These are phyloP conservation scores for Leptinotarsa juncta DNA, from an alignment of 2,888 invertebrate genomes.

Conservation along the genomic window DNA sequence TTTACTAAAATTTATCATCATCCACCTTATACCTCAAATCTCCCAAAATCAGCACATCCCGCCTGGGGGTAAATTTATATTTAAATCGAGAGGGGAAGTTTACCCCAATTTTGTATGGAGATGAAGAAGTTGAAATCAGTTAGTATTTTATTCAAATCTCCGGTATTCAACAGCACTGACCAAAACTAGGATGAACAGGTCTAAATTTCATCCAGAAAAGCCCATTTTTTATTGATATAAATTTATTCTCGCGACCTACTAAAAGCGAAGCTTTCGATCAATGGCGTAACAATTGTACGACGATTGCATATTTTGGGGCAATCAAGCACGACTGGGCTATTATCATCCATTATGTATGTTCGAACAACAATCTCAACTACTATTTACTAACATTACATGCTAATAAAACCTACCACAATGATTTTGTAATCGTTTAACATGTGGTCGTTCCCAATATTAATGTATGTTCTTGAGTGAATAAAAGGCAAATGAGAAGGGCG, in stretches of 20 bases:
- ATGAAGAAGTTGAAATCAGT: no score
- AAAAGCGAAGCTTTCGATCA: background rate
- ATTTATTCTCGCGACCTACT: background rate
- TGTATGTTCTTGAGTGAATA: background rate
- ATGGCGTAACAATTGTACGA: background rate
- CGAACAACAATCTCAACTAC: background rate
- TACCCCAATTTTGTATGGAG: no score
- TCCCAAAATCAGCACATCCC: no score
- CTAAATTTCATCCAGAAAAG: no score
- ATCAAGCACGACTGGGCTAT: background rate
- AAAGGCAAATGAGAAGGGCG: no score
- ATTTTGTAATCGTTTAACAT: background rate
- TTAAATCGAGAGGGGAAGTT: no score
- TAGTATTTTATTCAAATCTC: no score
- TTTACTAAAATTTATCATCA: no score
- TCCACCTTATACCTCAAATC: no score
- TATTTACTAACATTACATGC: background rate
- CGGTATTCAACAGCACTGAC: no score
- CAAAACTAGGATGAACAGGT: no score
- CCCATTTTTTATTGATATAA: background rate
- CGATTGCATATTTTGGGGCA: slow-evolving; percentile 12
- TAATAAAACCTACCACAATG: background rate
- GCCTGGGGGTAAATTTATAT: no score
- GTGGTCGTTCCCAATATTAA: background rate
- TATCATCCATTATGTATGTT: background rate